These are phyloP conservation scores for Strix uralensis DNA, from an alignment of 2,113 vertebrate genomes.

Conservation along the genomic window DNA sequence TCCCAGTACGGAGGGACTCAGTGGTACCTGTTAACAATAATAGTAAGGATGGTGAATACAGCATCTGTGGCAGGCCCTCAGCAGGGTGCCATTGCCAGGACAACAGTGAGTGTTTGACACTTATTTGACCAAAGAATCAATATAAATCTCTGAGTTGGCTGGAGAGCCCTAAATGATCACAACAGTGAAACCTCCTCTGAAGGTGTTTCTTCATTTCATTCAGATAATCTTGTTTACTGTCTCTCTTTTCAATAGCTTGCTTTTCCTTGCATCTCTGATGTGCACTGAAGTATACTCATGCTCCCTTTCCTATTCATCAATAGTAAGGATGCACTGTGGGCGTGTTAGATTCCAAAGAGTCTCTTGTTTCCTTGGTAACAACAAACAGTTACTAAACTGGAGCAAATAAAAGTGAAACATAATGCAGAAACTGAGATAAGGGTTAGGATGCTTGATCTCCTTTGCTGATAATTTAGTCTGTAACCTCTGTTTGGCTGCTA, in stretches of 20 bases:
- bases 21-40: background rate
- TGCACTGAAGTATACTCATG: background rate
- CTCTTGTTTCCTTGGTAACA: slow-evolving; percentile 11
- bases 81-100: background rate
- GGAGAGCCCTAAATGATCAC: background rate
- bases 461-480: background rate
- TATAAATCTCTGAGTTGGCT: background rate
- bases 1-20: background rate
- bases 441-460: background rate
- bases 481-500: background rate
- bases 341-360: background rate
- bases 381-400: background rate
- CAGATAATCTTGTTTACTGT: background rate
- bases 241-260: background rate
- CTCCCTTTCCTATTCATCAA: background rate
- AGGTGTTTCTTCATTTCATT: background rate
- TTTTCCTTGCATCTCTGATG: background rate
- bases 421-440: background rate
- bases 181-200: background rate
- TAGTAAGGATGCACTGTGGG: background rate
- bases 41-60: background rate
- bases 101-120: background rate
- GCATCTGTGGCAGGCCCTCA: background rate
- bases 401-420: background rate
- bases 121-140: background rate